These are phyloP conservation scores for Globodera ellingtonae DNA, from an alignment of 1,140 invertebrate species.

Conservation along the genomic window DNA sequence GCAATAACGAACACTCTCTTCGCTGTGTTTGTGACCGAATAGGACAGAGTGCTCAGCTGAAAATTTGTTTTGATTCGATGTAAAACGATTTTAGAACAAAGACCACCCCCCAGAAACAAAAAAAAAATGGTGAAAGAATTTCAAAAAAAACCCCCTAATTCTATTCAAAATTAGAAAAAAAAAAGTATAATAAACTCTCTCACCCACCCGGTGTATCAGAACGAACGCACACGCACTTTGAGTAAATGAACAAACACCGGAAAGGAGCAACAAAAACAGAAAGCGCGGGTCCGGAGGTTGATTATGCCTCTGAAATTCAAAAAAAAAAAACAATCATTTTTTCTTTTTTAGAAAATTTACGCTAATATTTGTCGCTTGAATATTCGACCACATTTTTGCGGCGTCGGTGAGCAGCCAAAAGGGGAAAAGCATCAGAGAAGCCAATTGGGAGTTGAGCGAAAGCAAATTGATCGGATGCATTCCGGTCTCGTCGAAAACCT, in stretches of 20 bases:
- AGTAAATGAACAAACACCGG: conserved; percentile 87
- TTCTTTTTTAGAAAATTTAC: not conserved
- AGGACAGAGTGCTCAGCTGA: conserved; percentile 85
- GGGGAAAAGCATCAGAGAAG: conserved; percentile 82
- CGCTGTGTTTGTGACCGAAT: conserved; percentile 91
- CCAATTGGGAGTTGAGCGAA: conserved; percentile 78
- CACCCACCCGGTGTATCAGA: conserved; percentile 71
- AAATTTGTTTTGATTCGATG: conserved; percentile 32
- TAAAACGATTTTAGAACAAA: conserved; percentile 1
- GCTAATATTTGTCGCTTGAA: conserved; percentile 4
- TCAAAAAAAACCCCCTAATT: too few species aligned
- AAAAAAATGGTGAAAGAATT: too few species aligned
- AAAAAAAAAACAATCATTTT: not conserved
- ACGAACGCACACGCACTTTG: conserved; percentile 94
- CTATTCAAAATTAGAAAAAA: not conserved
- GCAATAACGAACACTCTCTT: conserved; percentile 90
- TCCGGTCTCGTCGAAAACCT: conserved; percentile 83
- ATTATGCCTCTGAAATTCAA: not conserved
- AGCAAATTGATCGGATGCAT: conserved; percentile 85
- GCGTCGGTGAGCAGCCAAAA: conserved; percentile 82
- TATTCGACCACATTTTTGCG: conserved; percentile 55
- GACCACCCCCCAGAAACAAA: too few species aligned
- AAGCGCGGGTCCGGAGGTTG: conserved; percentile 53
- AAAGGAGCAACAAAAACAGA: conserved; percentile 74
- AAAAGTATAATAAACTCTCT: not conserved